Evolutionary conservation across 2,113 vertebrate species (phyloP).

Genomic region (Ahaetulla prasina): DNA sequence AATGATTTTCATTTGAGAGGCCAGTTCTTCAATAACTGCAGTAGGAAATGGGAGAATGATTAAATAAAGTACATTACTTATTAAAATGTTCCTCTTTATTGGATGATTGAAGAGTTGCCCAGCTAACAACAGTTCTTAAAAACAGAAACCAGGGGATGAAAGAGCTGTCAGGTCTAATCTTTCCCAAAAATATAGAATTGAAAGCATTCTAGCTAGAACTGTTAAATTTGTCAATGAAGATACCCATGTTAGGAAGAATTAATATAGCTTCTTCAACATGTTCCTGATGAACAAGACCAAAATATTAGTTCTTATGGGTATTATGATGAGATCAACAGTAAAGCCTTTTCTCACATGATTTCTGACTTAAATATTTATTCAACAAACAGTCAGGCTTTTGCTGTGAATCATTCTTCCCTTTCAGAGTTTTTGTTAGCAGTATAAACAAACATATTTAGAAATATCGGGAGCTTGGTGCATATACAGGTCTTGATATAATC

Average conservation of each 20-base stretch:
- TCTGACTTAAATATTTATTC: background rate
- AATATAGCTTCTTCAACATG: background rate
- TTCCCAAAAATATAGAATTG: background rate
- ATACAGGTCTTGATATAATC: background rate
- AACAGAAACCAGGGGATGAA: background rate
- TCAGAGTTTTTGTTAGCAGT: background rate
- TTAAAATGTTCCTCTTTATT: constrained; percentile 12
- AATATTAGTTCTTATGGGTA: background rate
- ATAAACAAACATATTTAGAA: background rate
- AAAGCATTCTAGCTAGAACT: background rate
- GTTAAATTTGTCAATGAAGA: background rate
- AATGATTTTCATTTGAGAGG: background rate
- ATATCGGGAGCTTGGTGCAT: background rate
- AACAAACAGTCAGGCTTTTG: background rate
- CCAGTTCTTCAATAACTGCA: background rate
- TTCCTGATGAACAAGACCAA: background rate
- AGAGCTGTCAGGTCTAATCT: background rate
- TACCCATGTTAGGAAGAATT: background rate
- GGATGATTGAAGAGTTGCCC: background rate
- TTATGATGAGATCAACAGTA: background rate
- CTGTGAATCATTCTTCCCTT: background rate
- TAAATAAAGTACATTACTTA: constrained; percentile 7
- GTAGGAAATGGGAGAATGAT: background rate
- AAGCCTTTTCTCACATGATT: background rate
- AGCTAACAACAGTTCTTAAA: background rate